Percentiles rank a stretch among this genome's conserved stretches.
Conservation (phyloP, 2,113 vertebrate species). For the Taurulus bubalis region DNA sequence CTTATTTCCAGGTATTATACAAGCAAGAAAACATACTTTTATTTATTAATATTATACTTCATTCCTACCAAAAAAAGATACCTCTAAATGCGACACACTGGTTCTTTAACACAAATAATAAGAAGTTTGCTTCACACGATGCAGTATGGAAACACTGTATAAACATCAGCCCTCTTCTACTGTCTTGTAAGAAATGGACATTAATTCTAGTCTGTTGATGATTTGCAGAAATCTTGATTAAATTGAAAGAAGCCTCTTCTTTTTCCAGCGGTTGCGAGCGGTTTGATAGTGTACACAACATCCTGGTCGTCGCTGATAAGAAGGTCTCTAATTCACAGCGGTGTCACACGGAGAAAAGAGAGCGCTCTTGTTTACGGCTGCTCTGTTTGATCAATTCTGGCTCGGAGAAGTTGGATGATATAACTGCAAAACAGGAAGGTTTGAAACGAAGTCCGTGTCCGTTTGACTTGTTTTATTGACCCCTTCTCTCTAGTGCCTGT, state of each 20-base stretch:
- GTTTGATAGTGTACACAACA: slow-evolving; percentile 18
- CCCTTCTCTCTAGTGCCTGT: background rate
- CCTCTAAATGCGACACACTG: too few relatives aligned
- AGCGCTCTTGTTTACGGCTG: slow-evolving; percentile 45
- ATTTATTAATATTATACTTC: too few relatives aligned
- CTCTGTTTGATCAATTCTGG: slow-evolving; percentile 51
- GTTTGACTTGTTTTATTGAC: background rate
- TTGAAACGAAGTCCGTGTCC: background rate
- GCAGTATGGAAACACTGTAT: background rate
- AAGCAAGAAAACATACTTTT: too few relatives aligned
- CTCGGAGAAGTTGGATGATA: slow-evolving; percentile 5
- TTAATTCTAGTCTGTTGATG: background rate
- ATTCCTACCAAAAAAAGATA: too few relatives aligned
- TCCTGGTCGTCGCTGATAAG: slow-evolving; percentile 46
- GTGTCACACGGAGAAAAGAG: slow-evolving; percentile 48
- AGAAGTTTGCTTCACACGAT: too few relatives aligned
- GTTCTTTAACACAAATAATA: too few relatives aligned
- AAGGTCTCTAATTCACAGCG: slow-evolving; percentile 44
- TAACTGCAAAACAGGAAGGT: slow-evolving; percentile 15
- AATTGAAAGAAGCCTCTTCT: background rate
- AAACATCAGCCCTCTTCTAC: background rate
- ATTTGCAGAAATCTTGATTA: slow-evolving; percentile 20
- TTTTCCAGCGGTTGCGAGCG: slow-evolving; percentile 5
- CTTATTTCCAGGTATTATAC: background rate
- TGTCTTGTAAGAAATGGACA: background rate